phyloP scores from a whole-genome alignment of 1,140 invertebrate species.

The Aphelinus atriplicis region DNA sequence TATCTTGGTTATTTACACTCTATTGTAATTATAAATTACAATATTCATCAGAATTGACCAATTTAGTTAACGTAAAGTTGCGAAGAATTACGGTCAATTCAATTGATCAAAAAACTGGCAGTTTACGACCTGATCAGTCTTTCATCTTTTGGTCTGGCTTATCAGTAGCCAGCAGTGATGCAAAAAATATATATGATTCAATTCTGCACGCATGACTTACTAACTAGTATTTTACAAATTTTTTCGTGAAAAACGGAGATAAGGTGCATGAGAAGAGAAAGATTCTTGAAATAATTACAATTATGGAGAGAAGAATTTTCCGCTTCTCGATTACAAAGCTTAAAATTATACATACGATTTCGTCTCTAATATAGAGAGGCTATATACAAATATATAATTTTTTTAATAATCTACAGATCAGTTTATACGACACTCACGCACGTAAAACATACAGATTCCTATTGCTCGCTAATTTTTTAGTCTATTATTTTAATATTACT shows the following conservation, averaged over 20 bases:
- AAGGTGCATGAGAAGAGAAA: conserved; percentile 3
- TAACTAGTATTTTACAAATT: conserved; percentile 39
- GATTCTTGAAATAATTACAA: conserved; percentile 39
- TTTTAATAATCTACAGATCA: conserved; percentile 27
- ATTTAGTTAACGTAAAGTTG: conserved; percentile 32
- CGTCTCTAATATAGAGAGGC: conserved; percentile 53
- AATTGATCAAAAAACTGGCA: conserved; percentile 47
- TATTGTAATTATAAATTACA: conserved; percentile 50
- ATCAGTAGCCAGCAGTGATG: conserved; percentile 32
- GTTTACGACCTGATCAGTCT: conserved; percentile 47
- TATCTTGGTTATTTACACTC: conserved; percentile 50
- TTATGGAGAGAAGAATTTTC: conserved; percentile 18
- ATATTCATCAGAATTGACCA: conserved; percentile 40
- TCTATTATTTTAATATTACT: too few species aligned
- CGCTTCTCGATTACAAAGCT: conserved; percentile 17
- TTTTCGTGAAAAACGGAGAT: conserved; percentile 23
- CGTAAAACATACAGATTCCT: conserved; percentile 30
- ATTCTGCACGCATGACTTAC: conserved; percentile 7
- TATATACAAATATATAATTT: conserved; percentile 21
- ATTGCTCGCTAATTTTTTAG: not conserved
- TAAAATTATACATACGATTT: conserved; percentile 27
- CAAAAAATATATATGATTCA: conserved; percentile 36
- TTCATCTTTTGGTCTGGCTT: conserved; percentile 41
- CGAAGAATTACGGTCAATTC: conserved; percentile 23
- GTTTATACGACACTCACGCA: conserved; percentile 24